Percentiles rank a stretch among this genome's conserved stretches.
phyloP scores from a whole-genome alignment of 2,888 invertebrate genomes.

The Acanthopleura granulata region DNA sequence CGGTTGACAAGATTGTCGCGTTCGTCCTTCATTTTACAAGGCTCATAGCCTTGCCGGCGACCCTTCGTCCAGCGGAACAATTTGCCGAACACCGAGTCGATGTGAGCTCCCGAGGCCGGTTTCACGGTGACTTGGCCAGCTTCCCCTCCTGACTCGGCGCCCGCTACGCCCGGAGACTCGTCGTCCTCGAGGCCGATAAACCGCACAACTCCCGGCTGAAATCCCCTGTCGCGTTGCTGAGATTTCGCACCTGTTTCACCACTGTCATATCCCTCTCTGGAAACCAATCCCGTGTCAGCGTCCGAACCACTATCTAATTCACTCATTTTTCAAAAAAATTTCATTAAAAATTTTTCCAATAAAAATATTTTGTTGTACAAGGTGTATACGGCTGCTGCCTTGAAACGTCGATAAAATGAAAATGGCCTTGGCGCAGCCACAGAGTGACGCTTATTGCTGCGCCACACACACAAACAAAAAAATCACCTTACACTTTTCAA shows the following conservation, averaged over 20 bases:
- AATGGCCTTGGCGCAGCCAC: too few relatives aligned
- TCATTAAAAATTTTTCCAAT: too few relatives aligned
- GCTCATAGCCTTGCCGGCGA: slow-evolving; percentile 3
- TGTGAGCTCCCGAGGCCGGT: neutral
- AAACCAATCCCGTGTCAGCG: neutral
- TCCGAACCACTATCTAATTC: neutral
- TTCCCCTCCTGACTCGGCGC: neutral
- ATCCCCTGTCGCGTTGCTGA: neutral
- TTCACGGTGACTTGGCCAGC: neutral
- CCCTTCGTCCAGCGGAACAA: slow-evolving; percentile 3
- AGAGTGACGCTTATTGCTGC: too few relatives aligned
- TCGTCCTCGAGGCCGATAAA: slow-evolving; percentile 10
- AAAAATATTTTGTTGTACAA: too few relatives aligned
- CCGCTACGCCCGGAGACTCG: neutral
- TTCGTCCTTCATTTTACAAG: slow-evolving; percentile 13
- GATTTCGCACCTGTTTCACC: neutral
- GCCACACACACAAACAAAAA: too few relatives aligned
- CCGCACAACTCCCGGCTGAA: neutral
- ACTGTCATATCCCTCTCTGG: neutral
- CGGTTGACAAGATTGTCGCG: neutral
- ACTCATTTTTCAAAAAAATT: neutral
- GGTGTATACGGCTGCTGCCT: too few relatives aligned
- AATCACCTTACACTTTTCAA: too few relatives aligned
- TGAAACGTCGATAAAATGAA: too few relatives aligned
- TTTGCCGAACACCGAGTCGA: neutral